Conservation (phyloP, 2,888 invertebrate species). For the Scaeva pyrastri region DNA sequence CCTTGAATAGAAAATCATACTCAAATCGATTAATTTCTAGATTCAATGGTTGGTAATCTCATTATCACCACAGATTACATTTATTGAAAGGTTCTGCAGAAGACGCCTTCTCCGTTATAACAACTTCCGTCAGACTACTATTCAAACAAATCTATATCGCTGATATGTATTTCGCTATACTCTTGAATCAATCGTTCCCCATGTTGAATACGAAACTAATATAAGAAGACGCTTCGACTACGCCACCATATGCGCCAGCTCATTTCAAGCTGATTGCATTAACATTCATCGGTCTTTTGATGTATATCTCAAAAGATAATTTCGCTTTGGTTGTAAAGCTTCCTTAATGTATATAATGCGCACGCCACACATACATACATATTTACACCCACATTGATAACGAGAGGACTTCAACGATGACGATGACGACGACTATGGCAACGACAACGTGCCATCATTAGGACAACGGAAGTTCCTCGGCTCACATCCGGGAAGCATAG, state of each 20-base stretch:
- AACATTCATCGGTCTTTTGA: conserved; percentile 34
- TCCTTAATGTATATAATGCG: not conserved
- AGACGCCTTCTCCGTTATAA: not conserved
- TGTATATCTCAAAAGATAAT: conserved; percentile 26
- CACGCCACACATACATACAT: conserved; percentile 17
- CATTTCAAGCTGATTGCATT: conserved; percentile 48
- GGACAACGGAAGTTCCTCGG: conserved; percentile 63
- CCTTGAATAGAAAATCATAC: not conserved
- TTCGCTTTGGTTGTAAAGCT: conserved; percentile 15
- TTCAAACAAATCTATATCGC: not conserved
- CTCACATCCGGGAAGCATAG: conserved; percentile 48
- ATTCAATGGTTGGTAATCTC: not conserved
- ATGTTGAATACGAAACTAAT: not conserved
- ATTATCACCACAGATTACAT: conserved; percentile 8
- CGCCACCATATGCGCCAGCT: conserved; percentile 7
- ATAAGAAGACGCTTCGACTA: not conserved
- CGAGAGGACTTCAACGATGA: conserved; percentile 24
- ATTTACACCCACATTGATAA: conserved; percentile 24
- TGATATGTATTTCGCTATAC: not conserved
- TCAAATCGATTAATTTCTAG: not conserved
- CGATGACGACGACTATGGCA: conserved; percentile 5
- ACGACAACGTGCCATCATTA: conserved; percentile 54
- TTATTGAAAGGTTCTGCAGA: not conserved
- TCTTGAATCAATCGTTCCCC: not conserved
- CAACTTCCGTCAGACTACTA: not conserved